phyloP scores from a whole-genome alignment of 1,140 invertebrate genomes.

The Rhizoglyphus robini region DNA sequence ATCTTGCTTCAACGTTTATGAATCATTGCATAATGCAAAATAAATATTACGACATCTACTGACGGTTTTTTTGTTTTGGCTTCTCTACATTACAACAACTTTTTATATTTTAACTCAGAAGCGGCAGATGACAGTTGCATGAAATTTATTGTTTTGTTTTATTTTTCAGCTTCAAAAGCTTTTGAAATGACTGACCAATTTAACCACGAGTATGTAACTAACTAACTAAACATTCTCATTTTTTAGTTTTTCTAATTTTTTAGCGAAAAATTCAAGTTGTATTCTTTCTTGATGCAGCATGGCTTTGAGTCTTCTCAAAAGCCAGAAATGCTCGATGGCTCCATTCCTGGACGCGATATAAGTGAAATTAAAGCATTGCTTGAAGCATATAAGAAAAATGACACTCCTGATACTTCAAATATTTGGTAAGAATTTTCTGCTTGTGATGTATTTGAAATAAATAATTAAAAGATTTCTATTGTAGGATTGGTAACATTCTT shows the following conservation, averaged over 20 bases:
- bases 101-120: no score
- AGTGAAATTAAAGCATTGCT: neutral
- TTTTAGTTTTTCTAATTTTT: neutral
- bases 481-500: neutral
- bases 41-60: no score
- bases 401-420: neutral
- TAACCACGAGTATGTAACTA: neutral
- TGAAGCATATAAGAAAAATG: neutral
- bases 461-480: neutral
- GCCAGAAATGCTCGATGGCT: neutral
- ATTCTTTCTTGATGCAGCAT: neutral
- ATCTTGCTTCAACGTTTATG: no score
- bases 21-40: no score
- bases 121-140: no score
- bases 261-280: constrained; percentile 4
- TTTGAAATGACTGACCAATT: neutral
- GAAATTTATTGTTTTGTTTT: no score
- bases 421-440: neutral
- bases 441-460: neutral
- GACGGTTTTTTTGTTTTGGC: no score
- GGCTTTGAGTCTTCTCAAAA: neutral
- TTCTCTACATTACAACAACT: no score
- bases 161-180: no score
- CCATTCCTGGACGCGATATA: neutral
- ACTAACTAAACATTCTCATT: neutral